These are phyloP conservation scores for Agriopis marginaria DNA, from an alignment of 2,888 invertebrate species.

Conservation along the genomic window DNA sequence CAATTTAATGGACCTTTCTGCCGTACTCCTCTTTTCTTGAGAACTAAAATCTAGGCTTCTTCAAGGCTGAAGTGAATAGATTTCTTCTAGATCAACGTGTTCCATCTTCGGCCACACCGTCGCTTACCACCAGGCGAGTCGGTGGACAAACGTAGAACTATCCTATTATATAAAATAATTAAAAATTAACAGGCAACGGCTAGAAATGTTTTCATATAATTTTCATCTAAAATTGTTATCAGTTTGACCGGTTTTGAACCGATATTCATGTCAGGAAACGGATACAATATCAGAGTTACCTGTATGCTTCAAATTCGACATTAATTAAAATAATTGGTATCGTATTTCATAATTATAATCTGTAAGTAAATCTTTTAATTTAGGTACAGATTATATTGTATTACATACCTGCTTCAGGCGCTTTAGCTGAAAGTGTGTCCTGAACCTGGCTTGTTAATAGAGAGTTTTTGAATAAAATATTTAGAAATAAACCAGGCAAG, in stretches of 20 bases:
- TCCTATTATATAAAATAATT: too few species aligned
- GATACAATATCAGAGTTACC: background rate
- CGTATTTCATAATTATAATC: background rate
- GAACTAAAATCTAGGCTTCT: too few species aligned
- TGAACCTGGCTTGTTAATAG: background rate
- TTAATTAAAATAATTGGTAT: constrained; percentile 12
- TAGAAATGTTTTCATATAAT: background rate
- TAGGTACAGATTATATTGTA: background rate
- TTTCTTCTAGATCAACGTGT: too few species aligned
- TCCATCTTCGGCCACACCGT: too few species aligned
- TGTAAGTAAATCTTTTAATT: background rate
- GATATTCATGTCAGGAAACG: constrained; percentile 5
- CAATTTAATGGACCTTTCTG: too few species aligned
- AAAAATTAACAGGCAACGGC: background rate
- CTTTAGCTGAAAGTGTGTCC: background rate
- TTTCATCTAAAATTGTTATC: background rate
- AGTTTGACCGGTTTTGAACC: background rate
- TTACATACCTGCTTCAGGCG: background rate
- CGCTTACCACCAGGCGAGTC: too few species aligned
- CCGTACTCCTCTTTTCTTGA: too few species aligned
- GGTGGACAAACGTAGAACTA: too few species aligned
- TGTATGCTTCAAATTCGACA: background rate
- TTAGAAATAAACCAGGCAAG: too few species aligned
- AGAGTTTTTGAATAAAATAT: too few species aligned
- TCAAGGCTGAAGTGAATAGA: too few species aligned